Percentiles rank a stretch among this genome's conserved stretches.
Conservation (phyloP, 2,797 vertebrate species). For the Lycodopsis pacificus region DNA sequence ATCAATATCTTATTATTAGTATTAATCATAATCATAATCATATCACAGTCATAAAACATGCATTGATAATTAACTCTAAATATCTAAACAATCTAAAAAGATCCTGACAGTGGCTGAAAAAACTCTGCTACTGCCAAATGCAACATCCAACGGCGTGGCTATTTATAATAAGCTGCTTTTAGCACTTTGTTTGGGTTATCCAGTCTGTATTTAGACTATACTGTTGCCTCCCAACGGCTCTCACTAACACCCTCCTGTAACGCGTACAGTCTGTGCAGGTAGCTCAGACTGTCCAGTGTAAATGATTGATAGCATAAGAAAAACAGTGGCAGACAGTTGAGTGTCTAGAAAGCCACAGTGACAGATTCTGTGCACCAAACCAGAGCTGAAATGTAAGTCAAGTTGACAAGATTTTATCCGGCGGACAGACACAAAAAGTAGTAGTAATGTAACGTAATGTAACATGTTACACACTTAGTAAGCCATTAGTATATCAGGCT, state of each 20-base stretch:
- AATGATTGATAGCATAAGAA: background rate
- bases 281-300: conserved; percentile 25
- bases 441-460: background rate
- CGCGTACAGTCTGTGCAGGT: background rate
- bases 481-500: background rate
- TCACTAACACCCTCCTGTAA: conserved; percentile 5
- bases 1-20: too few species aligned
- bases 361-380: background rate
- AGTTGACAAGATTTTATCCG: background rate
- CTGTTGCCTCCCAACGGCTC: conserved; percentile 14
- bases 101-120: conserved; percentile 2
- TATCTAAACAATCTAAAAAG: background rate
- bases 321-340: background rate
- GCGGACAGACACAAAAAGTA: background rate
- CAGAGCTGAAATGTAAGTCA: background rate
- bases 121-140: background rate
- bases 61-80: background rate
- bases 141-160: conserved; percentile 15
- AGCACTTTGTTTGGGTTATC: conserved; percentile 33
- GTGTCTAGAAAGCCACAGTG: background rate
- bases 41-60: background rate
- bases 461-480: background rate
- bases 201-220: conserved; percentile 46
- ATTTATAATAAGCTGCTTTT: conserved; percentile 52
- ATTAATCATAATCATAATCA: background rate